Base-by-base conservation (phyloP, 2,113 vertebrate species). In the Gobio gobio region DNA sequence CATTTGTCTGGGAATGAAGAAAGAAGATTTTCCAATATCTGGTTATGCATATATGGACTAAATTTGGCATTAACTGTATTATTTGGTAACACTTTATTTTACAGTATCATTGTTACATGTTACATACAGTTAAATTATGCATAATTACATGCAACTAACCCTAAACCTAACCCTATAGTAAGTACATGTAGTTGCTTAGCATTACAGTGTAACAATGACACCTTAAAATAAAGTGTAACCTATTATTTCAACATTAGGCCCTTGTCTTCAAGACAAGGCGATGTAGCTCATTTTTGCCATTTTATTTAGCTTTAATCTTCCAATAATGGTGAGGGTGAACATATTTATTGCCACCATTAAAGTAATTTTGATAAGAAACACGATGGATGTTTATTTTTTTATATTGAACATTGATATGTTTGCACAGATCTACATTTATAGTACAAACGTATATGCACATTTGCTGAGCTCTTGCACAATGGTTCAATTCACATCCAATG, bases 311-410 rank as follows among this genome's bases (percentile, higher is more conserved):
- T 33, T 45, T 59, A 61, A 61, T 76, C 45, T 40, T 68, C 20
- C 78, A 79, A 72, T 61, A 58, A 56, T 70, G 75, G 77, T 78
- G 76, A 85, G 36, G 75, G 49, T 85, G 66, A 70, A 26, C 75
- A 90, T 93, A 94, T 94, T 94, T 94, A 94, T 93, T 94, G 88
- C 89, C 89, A 89, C 82, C 85, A 86, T 92, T 90, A 89, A 89
- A 91, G 14, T 85, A 45, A 82, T 93, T 91, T 90, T 90, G 36
- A 90, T 89, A 87, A 83, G 73, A 86, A 85, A 86, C 58, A 85
- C 12, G 0, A 58, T 59, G 20, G 51, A 66, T 86, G 43, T 59
- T 90, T 88, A 40, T 49, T 56, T 1, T 56, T 20, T 56, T 51
- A 51, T 61, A 78, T 51, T 26, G 12, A 26, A 51, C 24, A 68